Evolutionary conservation across 2,797 vertebrate species (phyloP), one percentile per base, ranked within the genome.

Genomic region (Cryptoprocta ferox): DNA sequence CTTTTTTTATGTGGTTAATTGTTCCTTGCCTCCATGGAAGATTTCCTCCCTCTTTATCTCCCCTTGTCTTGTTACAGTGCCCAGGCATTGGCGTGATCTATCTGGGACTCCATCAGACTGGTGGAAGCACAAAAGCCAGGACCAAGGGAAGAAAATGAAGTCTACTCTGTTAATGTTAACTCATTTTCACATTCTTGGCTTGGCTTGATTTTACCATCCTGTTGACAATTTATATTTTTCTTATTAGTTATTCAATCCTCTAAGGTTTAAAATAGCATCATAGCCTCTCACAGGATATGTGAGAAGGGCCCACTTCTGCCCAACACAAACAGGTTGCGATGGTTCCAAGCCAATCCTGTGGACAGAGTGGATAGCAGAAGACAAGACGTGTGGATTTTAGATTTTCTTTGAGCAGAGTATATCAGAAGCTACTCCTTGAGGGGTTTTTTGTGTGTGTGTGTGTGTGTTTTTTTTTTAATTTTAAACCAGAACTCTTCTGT

Each of bases 1-100:
- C 84, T 93, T 92, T 97, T 79, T 96, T 73, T 89, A 95, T 86
- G 94, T 89, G 86, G 85, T 85, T 98, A 95, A 98, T 97, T 97
- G 98, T 81, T 96, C 97, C 82, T 96, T 95, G 56, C 95, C 78
- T 94, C 83, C 59, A 39, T 32, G 35, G 83, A 80, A 97, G 95
- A 98, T 92, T 95, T 96, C 89, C 28, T 48, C 26, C 26, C 42
- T 19, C 68, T 91, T 89, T 59, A 71, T 91, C 61, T 86, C 30
- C 37, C 81, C 68, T 75, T 83, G 71, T 83, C 90, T 87, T 94
- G 63, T 86, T 42, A 80, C 65, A 90, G 73, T 56, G 32, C 75
- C 94, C 66, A 30, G 92, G 87, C 39, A 82, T 1, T 91, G 80
- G 87, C 32, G 30, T 63, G 45, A 66, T 37, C 91, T 73, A 85